These are phyloP conservation scores for Pica pica DNA, from an alignment of 2,113 vertebrate genomes.

Conservation along the genomic window DNA sequence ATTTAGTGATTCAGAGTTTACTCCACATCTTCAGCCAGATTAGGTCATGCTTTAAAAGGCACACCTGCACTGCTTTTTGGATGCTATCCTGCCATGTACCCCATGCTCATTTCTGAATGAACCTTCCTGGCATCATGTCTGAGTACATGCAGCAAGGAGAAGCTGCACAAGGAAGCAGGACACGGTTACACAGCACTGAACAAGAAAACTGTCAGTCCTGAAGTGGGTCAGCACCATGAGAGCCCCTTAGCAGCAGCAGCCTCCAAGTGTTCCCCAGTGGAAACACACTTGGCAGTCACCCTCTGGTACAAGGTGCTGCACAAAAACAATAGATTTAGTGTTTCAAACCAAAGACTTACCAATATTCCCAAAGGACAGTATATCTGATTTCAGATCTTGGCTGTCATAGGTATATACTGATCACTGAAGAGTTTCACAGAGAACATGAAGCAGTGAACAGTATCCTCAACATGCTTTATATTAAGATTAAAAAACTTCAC, in stretches of 20 bases:
- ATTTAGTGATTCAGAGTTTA: background rate
- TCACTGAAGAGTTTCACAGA: background rate
- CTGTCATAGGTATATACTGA: accelerated
- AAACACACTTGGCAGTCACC: background rate
- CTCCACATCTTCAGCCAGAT: background rate
- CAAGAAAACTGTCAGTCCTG: background rate
- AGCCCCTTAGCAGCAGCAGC: background rate
- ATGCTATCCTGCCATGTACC: background rate
- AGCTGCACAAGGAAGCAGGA: background rate
- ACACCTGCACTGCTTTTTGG: background rate
- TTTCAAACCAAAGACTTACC: background rate
- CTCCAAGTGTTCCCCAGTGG: background rate
- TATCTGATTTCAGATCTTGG: accelerated
- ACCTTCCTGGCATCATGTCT: accelerated
- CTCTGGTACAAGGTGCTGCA: background rate
- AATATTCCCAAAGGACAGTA: background rate
- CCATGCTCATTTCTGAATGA: background rate
- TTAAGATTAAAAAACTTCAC: background rate
- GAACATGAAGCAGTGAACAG: background rate
- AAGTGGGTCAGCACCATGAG: accelerated
- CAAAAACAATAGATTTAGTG: background rate
- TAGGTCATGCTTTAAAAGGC: background rate
- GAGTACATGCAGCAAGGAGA: background rate
- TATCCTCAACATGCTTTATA: background rate
- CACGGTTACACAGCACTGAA: background rate